Base-by-base conservation (phyloP, 37 sponge, comb jelly and placozoan genomes). In the Lycopodina hypogea region DNA sequence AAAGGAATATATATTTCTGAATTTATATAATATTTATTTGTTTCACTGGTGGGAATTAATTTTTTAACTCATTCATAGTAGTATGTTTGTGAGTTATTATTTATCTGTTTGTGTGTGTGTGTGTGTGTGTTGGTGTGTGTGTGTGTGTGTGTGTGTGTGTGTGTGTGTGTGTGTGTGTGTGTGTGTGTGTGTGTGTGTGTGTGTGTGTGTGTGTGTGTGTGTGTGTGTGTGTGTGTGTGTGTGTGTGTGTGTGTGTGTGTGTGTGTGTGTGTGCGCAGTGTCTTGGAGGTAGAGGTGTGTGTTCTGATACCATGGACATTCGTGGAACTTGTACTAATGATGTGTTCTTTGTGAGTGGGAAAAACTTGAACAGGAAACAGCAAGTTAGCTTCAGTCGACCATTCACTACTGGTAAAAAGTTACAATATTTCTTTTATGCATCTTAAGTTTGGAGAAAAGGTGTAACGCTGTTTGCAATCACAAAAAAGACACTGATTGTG, bases 211-310 rank as follows among this genome's bases (percentile, higher is more conserved):
- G n/a, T n/a, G n/a, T 53, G 55, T 12, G 55, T 53, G 55, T 19
- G 55, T 12, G 12, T 12, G 55, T 12, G 17, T 53, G 55, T 53
- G 12, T 19, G 55, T 53, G 55, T 19, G 12, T 12, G 17, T 17
- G 17, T 17, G 17, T 17, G 12, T 19, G 17, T 53, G 17, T 53
- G 12, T 17, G 17, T 53, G 55, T 53, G 17, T 53, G 55, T 53
- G n/a, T 28, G n/a, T 28, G n/a, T 28, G 2, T 38, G 14, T 48
- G 22, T 51, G 6, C 56, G 1, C 79, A 85, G 85, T 85, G 85
- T 57, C 71, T 72, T 42, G 79, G 40, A 41, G 85, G 85, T 35
- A 28, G 30, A 21, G 85, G 85, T 0, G 85, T 63, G 23, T 85
- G 85, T 78, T 79, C 85, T 72, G 85, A 85, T 63, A 32, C 24